Base-by-base conservation (phyloP, 2,113 vertebrate genomes). In the Tonatia bakeri region DNA sequence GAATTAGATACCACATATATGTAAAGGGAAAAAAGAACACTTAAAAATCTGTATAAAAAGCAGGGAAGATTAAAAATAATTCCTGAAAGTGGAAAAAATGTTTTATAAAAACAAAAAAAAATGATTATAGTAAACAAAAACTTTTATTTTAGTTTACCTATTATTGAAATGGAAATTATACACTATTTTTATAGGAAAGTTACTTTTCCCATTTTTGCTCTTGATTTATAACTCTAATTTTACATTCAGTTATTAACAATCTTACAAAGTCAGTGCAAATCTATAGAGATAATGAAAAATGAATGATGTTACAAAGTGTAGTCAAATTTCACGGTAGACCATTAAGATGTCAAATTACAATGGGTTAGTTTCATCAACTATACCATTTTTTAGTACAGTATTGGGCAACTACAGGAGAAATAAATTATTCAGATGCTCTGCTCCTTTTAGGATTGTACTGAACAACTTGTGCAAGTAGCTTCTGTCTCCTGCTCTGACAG, bases 241-340 rank as follows among this genome's bases (percentile, higher is more conserved):
- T 67, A 91, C 13, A 95, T 95, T 95, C 67, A 80, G 38, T 96
- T 96, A 77, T 96, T 96, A 97, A 87, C 79, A 93, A 84, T 97
- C 54, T 95, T 96, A 93, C 28, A 89, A 92, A 94, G 33, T 73
- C 82, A 94, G 79, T 64, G 45, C 13, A 93, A 97, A 91, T 89
- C 88, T 97, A 95, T 65, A 96, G 97, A 97, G 88, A 95, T 92
- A 96, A 96, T 96, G 93, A 97, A 97, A 97, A 97, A 95, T 96
- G 96, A 96, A 95, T 94, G 93, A 95, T 59, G 38, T 70, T 83
- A 95, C 86, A 96, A 96, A 95, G 47, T 92, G 31, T 82, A 94
- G 91, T 95, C 47, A 94, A 97, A 97, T 97, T 97, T 97, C 96
- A 94, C 86, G 93, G 47, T 65, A 67, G 38, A 85, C 79, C 76